Base-by-base conservation (phyloP, 2,888 invertebrate species). In the Trachelus tabidus region DNA sequence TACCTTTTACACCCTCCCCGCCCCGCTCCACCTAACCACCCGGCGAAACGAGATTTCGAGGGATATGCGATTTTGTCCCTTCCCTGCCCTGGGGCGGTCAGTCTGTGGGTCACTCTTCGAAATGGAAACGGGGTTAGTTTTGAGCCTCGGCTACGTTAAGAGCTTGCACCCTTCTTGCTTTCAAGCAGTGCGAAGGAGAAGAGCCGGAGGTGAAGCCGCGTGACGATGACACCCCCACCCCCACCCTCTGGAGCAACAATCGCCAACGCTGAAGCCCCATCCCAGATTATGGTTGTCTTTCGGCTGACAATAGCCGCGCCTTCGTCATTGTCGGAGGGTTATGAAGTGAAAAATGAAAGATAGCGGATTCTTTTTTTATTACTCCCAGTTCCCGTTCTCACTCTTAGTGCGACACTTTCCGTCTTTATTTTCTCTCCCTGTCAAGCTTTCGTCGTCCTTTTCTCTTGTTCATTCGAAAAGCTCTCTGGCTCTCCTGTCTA, bases 331-430 rank as follows among this genome's bases (percentile, higher is more conserved):
- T 90, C 86, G 85, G 83, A 83, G 83, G 83, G 88, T 89, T 89
- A 90, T 89, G 89, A 89, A 86, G 88, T 88, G 90, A 89, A 89
- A 90, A 90, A 90, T 89, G 88, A 87, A 87, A 89, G 88, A 89
- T 88, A 89, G 87, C 87, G 2, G 56, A 56, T 56, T 40, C 23
- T 86, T 56, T 56, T 56, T 86, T 71, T 71, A 71, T 71, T 71
- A 71, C 71, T 71, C 12, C 31, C 71, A 31, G 34, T 71, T 31
- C 56, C 9, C 56, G 1, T 56, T 56, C 23, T 56, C 56, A 23
- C 56, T 56, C 23, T 56, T 23, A 23, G 23, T 23, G 9, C 23
- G 9, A 56, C 56, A 23, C 12, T 71, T 23, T 12, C 31, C 11
- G 71, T 33, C 71, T 34, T 12, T 71, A 0, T 71, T 3, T 71